Conservation (phyloP, 1,140 invertebrate genomes). For the Mactra quadrangularis region DNA sequence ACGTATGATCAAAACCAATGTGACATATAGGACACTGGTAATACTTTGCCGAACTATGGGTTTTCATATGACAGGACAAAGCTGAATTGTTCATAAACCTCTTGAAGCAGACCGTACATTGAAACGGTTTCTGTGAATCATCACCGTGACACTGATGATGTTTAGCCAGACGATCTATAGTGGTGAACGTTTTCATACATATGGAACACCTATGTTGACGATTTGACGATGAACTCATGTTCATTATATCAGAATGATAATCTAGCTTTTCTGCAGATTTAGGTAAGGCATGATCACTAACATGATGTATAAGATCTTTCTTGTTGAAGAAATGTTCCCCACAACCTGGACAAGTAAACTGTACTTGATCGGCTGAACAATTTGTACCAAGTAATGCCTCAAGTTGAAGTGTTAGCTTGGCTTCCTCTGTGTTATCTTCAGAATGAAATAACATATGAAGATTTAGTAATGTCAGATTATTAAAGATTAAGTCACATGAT, state of each 20-base stretch:
- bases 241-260: constrained; percentile 44
- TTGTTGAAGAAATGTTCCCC: constrained; percentile 83
- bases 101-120: constrained; percentile 88
- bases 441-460: constrained; percentile 86
- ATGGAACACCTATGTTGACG: constrained; percentile 86
- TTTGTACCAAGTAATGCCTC: constrained; percentile 11
- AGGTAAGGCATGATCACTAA: constrained; percentile 65
- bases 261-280: background rate
- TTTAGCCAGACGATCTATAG: constrained; percentile 87
- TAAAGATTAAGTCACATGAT: constrained; percentile 86
- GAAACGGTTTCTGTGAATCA: constrained; percentile 89
- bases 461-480: constrained; percentile 85
- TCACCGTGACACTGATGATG: constrained; percentile 89
- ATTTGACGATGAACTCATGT: constrained; percentile 63
- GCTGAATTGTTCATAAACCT: constrained; percentile 90
- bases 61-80: constrained; percentile 90
- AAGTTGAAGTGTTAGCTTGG: constrained; percentile 62
- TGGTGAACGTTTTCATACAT: constrained; percentile 89
- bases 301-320: constrained; percentile 86
- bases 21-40: constrained; percentile 91
- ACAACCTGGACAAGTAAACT: constrained; percentile 77
- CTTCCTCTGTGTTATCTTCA: constrained; percentile 80
- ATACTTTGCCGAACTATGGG: constrained; percentile 85
- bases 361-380: constrained; percentile 58
- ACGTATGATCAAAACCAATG: constrained; percentile 85